A percentile compares a stretch with the other conserved stretches of the same genome.
phyloP scores from a whole-genome alignment of 2,888 invertebrate genomes.

The Platycnemis pennipes region DNA sequence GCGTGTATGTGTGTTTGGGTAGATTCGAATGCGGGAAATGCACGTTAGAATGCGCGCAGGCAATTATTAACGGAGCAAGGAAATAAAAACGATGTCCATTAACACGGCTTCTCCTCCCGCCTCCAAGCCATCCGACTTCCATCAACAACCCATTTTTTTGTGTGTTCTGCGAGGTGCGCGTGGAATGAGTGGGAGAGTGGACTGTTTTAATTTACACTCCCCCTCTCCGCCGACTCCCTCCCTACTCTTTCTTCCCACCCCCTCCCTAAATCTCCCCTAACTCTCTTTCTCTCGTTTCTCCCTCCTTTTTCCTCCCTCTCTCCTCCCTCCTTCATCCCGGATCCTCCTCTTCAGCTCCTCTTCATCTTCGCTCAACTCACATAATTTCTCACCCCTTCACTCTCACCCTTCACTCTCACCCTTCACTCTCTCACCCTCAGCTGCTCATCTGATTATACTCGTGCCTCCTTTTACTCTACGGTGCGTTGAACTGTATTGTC shows the following conservation, averaged over 20 bases:
- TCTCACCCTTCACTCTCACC: not conserved
- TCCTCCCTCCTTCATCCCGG: not conserved
- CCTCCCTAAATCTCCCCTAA: not conserved
- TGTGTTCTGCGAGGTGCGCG: slow-evolving; percentile 47
- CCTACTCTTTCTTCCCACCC: not conserved
- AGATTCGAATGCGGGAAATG: slow-evolving; percentile 48
- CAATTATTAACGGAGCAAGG: slow-evolving; percentile 67
- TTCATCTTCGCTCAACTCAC: not conserved
- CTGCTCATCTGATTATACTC: not conserved
- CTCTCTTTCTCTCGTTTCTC: not conserved
- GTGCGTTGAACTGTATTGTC: not conserved
- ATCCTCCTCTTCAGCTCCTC: not conserved
- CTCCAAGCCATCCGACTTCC: slow-evolving; percentile 28
- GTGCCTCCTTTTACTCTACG: not conserved
- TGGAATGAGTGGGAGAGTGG: slow-evolving; percentile 61
- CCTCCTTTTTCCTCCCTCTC: not conserved
- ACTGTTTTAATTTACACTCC: slow-evolving; percentile 67
- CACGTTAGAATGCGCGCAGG: slow-evolving; percentile 64
- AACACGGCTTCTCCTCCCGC: slow-evolving; percentile 37
- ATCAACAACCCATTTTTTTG: slow-evolving; percentile 66
- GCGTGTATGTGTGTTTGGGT: slow-evolving; percentile 26
- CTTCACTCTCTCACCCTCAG: no score
- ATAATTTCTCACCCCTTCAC: slow-evolving; percentile 46
- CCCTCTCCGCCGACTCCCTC: not conserved
- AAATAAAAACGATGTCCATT: slow-evolving; percentile 68